Base-by-base conservation (phyloP, 64 coral and sea anemone species). In the Stichodactyla mertensii region DNA sequence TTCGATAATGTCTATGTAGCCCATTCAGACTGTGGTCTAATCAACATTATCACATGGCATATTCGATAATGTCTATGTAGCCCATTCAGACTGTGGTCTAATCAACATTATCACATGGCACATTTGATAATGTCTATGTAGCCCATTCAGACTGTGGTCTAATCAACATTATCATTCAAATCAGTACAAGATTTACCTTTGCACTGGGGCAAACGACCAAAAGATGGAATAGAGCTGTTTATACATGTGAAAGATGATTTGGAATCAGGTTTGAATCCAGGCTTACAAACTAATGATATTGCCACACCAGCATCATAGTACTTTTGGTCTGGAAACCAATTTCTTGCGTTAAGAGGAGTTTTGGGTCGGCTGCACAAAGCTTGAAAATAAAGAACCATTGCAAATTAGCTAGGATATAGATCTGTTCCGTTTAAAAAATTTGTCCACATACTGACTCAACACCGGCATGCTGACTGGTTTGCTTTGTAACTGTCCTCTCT, bases 301-400 rank as follows among this genome's bases (percentile, higher is more conserved):
- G 84, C 69, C 22, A 53, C 58, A n/a, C 14, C 84, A 26, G 66
- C 82, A 24, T 56, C 19, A 56, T 91, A 91, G 31, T 28, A 55
- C 20, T 9, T 54, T 71, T 87, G 86, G 8, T 51, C 18, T 16
- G 90, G 85, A 6, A 52, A 53, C 90, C 90, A 91, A 59, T 61
- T 24, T 58, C 78, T 87, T 61, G 74, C 85, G 52, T 91, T 86
- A 20, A 27, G 18, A 51, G 79, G 51, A 52, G 16, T 28, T 8
- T 13, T 71, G 64, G 90, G 90, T 9, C 61, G 85, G 18, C 23
- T 52, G 80, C 90, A 91, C 71, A 91, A 79, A 58, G 90, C 90
- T 91, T 58, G 5, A 84, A 77, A 71, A 71, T 6, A 64, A 18
- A 18, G 61, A 66, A 66, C 19, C 22, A 66, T n/a, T 6, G 22